phyloP scores from a whole-genome alignment of 2,797 vertebrate species.

The Pachyuromys duprasi region DNA sequence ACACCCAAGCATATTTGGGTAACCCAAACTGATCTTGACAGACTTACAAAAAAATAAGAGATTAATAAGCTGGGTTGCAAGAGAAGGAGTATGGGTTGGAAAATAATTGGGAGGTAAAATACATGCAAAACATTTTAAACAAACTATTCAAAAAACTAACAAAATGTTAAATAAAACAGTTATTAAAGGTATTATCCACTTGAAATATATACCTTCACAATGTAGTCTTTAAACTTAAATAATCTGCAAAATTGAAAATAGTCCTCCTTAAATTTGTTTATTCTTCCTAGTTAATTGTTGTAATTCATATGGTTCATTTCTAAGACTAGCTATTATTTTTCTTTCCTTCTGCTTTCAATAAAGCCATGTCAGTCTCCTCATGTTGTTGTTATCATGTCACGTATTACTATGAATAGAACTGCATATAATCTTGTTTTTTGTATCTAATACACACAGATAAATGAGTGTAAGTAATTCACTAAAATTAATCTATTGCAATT shows the following conservation, averaged over 20 bases:
- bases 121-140: not conserved
- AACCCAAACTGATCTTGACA: not conserved
- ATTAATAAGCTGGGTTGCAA: not conserved
- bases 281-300: not conserved
- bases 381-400: not conserved
- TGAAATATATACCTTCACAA: not conserved
- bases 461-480: not conserved
- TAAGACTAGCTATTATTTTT: not conserved
- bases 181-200: not conserved
- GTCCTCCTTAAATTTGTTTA: not conserved
- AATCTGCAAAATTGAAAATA: constrained; percentile 14
- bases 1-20: not conserved
- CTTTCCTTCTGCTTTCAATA: not conserved
- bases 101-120: not conserved
- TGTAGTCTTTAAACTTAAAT: not conserved
- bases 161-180: not conserved
- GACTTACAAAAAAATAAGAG: not conserved
- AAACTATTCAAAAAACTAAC: not conserved
- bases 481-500: not conserved
- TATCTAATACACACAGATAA: not conserved
- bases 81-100: not conserved
- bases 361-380: not conserved
- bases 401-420: not conserved
- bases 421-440: not conserved
- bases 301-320: not conserved